A percentile compares a stretch with the other conserved stretches of the same genome.
Evolutionary conservation across 2,797 vertebrate genomes (phyloP).

Genomic region (Smutsia gigantea): DNA sequence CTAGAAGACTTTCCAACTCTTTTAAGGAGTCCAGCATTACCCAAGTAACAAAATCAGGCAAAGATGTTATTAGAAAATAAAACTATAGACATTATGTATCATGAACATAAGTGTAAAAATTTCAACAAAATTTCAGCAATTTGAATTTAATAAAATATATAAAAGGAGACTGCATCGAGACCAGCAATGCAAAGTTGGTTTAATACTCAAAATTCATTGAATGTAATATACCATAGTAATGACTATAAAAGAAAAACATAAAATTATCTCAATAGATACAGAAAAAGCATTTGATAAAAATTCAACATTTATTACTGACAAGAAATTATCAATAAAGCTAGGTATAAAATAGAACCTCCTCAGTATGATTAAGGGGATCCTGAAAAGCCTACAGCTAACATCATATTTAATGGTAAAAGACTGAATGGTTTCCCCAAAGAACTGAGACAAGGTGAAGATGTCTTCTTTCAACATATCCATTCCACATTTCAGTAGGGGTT

Average conservation of each 20-base stretch:
- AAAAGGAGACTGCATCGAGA: neutral
- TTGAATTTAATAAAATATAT: neutral
- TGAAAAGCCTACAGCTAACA: neutral
- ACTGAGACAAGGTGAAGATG: neutral
- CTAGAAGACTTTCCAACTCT: neutral
- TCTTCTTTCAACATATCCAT: neutral
- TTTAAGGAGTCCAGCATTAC: neutral
- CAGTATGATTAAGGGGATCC: neutral
- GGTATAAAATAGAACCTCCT: neutral
- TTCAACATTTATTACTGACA: neutral
- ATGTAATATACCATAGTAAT: neutral
- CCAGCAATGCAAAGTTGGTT: neutral
- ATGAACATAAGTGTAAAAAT: neutral
- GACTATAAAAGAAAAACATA: neutral
- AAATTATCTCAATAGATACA: neutral
- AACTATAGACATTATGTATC: neutral
- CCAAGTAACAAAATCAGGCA: neutral
- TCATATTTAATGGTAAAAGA: neutral
- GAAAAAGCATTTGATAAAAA: neutral
- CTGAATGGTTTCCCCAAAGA: neutral
- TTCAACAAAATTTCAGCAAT: neutral
- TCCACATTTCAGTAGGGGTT: neutral
- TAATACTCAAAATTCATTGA: neutral
- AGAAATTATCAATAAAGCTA: neutral
- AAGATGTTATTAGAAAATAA: neutral